Evolutionary conservation across 2,113 vertebrate genomes (phyloP).

Genomic region (Pseudopipra pipra): DNA sequence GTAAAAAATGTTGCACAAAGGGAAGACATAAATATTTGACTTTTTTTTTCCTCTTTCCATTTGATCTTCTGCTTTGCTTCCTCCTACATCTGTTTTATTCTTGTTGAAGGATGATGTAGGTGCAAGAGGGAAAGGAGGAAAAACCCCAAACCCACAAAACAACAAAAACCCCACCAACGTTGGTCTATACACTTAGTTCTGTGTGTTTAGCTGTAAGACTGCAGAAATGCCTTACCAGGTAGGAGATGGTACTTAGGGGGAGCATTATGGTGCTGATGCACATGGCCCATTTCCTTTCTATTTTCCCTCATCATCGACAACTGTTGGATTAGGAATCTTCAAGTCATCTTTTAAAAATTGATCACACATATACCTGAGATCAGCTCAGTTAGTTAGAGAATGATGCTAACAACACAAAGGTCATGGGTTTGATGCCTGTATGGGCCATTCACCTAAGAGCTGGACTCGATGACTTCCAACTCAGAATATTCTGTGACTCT

Average conservation of each 20-base stretch:
- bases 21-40: background rate
- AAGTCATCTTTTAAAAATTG: background rate
- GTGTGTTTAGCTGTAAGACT: background rate
- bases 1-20: background rate
- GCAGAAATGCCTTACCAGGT: background rate
- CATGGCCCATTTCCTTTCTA: rapidly evolving
- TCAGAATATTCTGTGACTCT: background rate
- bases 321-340: background rate
- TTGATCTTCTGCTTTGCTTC: background rate
- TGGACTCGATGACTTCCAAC: background rate
- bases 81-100: background rate
- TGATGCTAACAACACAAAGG: background rate
- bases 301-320: background rate
- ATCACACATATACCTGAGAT: background rate
- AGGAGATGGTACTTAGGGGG: background rate
- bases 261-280: background rate
- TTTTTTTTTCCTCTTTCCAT: background rate
- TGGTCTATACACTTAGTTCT: background rate
- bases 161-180: background rate
- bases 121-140: background rate
- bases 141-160: background rate
- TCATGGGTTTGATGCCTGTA: background rate
- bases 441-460: background rate
- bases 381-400: background rate
- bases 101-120: background rate